Percentiles rank a stretch among this genome's conserved stretches.
Evolutionary conservation across 2,797 vertebrate genomes (phyloP).

Genomic region (Schizopygopsis pylzovi): DNA sequence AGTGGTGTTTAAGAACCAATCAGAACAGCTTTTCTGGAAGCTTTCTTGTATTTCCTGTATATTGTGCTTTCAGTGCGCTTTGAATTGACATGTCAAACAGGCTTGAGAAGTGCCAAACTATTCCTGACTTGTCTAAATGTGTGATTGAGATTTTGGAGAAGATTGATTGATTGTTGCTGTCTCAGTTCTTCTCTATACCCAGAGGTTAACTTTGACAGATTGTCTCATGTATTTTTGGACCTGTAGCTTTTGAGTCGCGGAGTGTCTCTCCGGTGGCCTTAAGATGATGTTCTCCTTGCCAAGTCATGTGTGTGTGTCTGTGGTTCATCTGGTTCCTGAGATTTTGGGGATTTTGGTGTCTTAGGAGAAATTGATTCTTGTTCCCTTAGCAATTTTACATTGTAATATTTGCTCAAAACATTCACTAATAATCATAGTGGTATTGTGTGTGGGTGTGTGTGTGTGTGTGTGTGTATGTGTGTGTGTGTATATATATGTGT

Average conservation of each 20-base stretch:
- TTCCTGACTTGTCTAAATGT: constrained; percentile 2
- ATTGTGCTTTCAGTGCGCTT: not conserved
- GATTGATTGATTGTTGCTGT: constrained; percentile 11
- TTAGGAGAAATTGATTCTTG: not conserved
- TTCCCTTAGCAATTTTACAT: not conserved
- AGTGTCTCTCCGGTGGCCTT: not conserved
- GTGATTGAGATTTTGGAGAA: not conserved
- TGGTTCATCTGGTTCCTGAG: not conserved
- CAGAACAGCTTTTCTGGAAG: not conserved
- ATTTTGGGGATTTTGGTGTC: not conserved
- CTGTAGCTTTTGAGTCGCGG: not conserved
- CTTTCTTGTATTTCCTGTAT: not conserved
- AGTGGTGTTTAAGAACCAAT: not conserved
- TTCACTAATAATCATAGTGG: no score
- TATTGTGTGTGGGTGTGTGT: no score
- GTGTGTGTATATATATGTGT: no score
- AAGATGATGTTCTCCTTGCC: not conserved
- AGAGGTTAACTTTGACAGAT: constrained; percentile 15
- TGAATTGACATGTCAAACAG: not conserved
- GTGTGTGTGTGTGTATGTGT: no score
- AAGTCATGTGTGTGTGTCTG: not conserved
- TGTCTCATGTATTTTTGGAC: constrained; percentile 21
- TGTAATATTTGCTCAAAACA: no score
- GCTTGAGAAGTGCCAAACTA: not conserved
- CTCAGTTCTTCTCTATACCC: not conserved